A percentile compares a stretch with the other conserved stretches of the same genome.
These are phyloP conservation scores for Neodiprion lecontei DNA, from an alignment of 1,140 invertebrate species.

Conservation along the genomic window DNA sequence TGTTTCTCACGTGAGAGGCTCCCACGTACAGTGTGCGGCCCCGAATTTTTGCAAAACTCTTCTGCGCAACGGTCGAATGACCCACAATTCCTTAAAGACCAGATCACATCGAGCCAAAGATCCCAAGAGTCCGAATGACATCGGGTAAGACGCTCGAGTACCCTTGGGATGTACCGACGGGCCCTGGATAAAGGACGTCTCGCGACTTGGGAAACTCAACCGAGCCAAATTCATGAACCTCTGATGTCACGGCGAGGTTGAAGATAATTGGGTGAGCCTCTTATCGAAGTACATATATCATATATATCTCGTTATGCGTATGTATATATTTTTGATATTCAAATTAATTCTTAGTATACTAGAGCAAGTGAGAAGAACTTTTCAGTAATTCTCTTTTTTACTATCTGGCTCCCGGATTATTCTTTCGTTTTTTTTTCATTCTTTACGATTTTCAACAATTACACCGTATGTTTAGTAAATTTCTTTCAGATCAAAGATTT, in stretches of 20 bases:
- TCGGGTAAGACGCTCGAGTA: not conserved
- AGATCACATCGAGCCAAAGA: conserved; percentile 50
- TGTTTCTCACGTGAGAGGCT: conserved; percentile 9
- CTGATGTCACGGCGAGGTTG: not conserved
- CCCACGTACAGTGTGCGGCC: conserved; percentile 32
- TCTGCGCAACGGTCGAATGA: conserved; percentile 45
- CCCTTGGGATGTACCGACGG: not conserved
- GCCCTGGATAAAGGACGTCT: not conserved
- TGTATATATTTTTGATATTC: too few relatives aligned
- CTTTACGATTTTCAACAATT: too few relatives aligned
- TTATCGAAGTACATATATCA: too few relatives aligned
- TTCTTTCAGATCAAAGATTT: too few relatives aligned
- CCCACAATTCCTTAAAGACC: conserved; percentile 58
- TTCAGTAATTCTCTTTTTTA: too few relatives aligned
- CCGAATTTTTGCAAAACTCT: conserved; percentile 55
- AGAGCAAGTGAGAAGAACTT: too few relatives aligned
- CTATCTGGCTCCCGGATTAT: too few relatives aligned
- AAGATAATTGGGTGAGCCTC: too few relatives aligned
- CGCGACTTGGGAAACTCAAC: not conserved
- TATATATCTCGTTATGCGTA: too few relatives aligned
- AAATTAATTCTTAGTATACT: too few relatives aligned
- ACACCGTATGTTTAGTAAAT: too few relatives aligned
- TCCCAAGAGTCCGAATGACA: not conserved
- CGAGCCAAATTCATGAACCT: not conserved
- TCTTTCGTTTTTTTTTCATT: too few relatives aligned